Base-by-base conservation (phyloP, 2,888 invertebrate genomes). In the Pseudolycoriella hygida region DNA sequence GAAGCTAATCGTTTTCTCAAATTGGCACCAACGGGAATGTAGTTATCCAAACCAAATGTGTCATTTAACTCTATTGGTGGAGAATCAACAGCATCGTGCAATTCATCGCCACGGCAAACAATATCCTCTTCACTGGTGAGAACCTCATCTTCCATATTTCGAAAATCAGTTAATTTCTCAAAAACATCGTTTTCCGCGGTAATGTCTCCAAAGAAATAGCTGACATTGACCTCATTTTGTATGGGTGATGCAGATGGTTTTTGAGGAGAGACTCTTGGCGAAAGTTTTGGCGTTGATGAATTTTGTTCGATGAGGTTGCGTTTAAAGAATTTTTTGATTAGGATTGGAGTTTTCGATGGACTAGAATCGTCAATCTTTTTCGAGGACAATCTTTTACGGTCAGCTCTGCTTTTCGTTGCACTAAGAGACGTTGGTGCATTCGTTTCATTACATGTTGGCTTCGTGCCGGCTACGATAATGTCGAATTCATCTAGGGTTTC, bases 121-220 rank as follows among this genome's bases (percentile, higher is more conserved):
- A 3, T 4, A 17, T 39, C 15, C 4, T 11, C 14, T 34, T 34
- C 15, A 12, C n/a, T 12, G n/a, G 3, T 34, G 34, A 12, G 11
- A 30, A 30, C 6, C 5, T 34, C 17, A n/a, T 44, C 44, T 11
- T 39, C 39, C 44, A 44, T 44, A 39, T 44, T 44, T n/a, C 65
- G 67, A 45, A 60, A 55, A 45, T 69, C 67, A 49, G 77, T 57
- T 3, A 76, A 69, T 54, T 70, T 67, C 59, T 78, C 77, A 55
- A 79, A 79, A 11, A 70, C 68, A 58, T 79, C 77, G n/a, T 66
- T 60, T 32, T 67, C 67, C 40, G 62, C 67, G 2, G 64, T 64
- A 44, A 66, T 51, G 50, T 62, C 62, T 51, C 69, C 70, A 53
- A 74, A 74, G 51, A 75, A 75, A 57, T 67, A 68, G 55, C 73